Evolutionary conservation across 2,888 invertebrate species (phyloP).

Genomic region (Andrena flavipes): DNA sequence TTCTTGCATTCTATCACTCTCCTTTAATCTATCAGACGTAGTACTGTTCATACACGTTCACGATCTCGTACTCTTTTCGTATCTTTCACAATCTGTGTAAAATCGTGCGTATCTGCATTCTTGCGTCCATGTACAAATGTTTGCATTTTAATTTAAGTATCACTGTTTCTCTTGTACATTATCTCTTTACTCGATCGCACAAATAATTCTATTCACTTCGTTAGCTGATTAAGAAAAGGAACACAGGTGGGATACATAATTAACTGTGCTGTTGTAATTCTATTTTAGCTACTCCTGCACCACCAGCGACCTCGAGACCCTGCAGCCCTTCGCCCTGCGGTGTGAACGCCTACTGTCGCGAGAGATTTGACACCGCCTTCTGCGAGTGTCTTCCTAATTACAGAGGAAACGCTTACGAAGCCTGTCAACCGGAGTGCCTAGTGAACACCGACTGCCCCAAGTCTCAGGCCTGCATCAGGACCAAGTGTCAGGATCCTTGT

Average conservation of each 20-base stretch:
- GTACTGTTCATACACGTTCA: conserved; percentile 24
- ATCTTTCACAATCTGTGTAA: conserved; percentile 10
- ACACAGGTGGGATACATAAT: neutral
- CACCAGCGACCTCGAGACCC: conserved; percentile 80
- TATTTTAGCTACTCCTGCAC: conserved; percentile 60
- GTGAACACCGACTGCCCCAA: conserved; percentile 90
- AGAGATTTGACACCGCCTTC: conserved; percentile 88
- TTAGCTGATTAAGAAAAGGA: neutral
- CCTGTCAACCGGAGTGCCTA: conserved; percentile 90
- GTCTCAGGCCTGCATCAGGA: conserved; percentile 88
- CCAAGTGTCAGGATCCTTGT: conserved; percentile 90
- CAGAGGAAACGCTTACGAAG: conserved; percentile 88
- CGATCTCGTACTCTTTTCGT: conserved; percentile 16
- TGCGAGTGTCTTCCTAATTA: conserved; percentile 90
- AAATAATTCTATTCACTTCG: neutral
- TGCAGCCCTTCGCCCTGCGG: conserved; percentile 89
- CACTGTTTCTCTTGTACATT: conserved; percentile 38
- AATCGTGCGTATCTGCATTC: conserved; percentile 14
- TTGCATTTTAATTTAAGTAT: neutral
- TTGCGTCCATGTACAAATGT: conserved; percentile 22
- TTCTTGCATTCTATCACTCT: neutral
- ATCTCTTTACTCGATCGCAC: conserved; percentile 19
- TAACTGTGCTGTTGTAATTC: conserved; percentile 11
- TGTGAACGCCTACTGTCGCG: conserved; percentile 89
- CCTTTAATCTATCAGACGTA: neutral